Conservation (phyloP, 2,797 vertebrate species). For the Lagorchestes hirsutus region DNA sequence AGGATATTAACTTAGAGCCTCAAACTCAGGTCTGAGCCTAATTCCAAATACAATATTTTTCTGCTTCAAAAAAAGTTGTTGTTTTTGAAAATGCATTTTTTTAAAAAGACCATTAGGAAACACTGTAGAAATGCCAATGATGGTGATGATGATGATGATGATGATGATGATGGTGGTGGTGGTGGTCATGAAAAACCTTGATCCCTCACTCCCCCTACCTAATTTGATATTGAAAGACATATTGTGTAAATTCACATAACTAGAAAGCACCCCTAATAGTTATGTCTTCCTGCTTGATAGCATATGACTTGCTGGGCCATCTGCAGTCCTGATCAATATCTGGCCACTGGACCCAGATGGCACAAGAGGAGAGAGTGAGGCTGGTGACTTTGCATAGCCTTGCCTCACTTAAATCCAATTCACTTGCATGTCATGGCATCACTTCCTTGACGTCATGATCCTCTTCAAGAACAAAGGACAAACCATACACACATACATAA, state of each 20-base stretch:
- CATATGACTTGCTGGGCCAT: neutral
- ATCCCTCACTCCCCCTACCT: neutral
- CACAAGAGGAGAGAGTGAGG: too few species aligned
- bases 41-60: neutral
- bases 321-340: too few species aligned
- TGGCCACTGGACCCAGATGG: too few species aligned
- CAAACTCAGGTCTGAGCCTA: neutral
- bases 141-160: neutral
- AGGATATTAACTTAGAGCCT: neutral
- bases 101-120: neutral
- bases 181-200: neutral
- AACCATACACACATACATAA: too few species aligned
- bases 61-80: neutral
- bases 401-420: too few species aligned
- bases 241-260: neutral
- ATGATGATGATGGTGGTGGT: neutral
- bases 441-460: too few species aligned
- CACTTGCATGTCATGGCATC: too few species aligned
- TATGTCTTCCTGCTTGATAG: conserved; percentile 6
- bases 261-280: neutral
- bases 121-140: neutral
- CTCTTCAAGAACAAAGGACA: too few species aligned
- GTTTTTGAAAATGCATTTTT: neutral
- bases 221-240: conserved; percentile 49
- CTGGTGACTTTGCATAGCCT: too few species aligned